phyloP scores from a whole-genome alignment of 2,113 vertebrate species.

The Herpailurus yagouaroundi region DNA sequence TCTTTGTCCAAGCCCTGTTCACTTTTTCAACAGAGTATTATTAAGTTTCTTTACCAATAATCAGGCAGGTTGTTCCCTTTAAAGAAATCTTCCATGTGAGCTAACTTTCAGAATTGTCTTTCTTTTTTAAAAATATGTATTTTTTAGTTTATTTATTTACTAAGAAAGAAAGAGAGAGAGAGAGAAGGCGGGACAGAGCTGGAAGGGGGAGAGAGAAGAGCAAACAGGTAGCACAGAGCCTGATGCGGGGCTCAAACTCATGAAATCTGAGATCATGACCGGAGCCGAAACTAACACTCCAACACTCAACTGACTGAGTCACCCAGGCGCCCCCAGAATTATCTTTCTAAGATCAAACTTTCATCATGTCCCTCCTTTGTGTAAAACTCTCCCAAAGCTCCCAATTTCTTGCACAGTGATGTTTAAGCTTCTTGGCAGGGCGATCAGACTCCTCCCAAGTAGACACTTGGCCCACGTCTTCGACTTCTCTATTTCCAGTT shows the following conservation, averaged over 20 bases:
- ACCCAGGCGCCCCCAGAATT: neutral
- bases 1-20: neutral
- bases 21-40: neutral
- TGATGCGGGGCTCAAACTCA: too few species aligned
- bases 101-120: neutral
- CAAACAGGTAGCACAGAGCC: too few species aligned
- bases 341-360: neutral
- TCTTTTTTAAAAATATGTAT: neutral
- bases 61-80: neutral
- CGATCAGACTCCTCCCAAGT: neutral
- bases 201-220: too few species aligned
- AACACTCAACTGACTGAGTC: too few species aligned
- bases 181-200: too few species aligned
- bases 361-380: neutral
- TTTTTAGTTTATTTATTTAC: too few species aligned
- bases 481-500: neutral
- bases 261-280: too few species aligned
- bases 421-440: neutral
- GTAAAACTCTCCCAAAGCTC: neutral
- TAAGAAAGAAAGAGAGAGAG: too few species aligned
- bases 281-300: fast-evolving
- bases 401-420: neutral
- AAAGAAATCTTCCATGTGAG: neutral
- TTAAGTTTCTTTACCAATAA: neutral
- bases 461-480: neutral